Evolutionary conservation across 2,113 vertebrate genomes (phyloP).

Genomic region (Bubo blakistoni): DNA sequence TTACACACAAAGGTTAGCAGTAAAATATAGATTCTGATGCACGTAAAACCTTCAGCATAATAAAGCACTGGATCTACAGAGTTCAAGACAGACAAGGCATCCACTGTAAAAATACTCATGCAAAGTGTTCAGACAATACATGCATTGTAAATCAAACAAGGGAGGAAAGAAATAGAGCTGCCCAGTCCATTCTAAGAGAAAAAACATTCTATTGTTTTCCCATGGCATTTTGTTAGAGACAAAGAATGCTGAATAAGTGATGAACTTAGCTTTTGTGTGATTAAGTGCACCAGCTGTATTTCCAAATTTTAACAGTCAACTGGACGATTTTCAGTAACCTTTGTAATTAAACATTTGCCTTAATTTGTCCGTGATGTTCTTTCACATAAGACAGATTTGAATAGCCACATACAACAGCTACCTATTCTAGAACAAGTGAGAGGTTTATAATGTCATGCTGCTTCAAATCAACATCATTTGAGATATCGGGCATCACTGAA

Average conservation of each 20-base stretch:
- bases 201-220: constrained; percentile 32
- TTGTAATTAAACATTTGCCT: neutral
- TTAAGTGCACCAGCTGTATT: constrained; percentile 3
- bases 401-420: neutral
- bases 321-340: neutral
- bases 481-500: neutral
- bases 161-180: constrained; percentile 23
- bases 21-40: neutral
- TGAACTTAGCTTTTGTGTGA: constrained; percentile 16
- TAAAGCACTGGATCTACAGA: neutral
- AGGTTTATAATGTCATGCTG: neutral
- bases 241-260: constrained; percentile 34
- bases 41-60: neutral
- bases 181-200: constrained; percentile 18
- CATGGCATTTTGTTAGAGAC: constrained; percentile 18
- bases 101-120: constrained; percentile 1
- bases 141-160: constrained; percentile 40
- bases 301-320: neutral
- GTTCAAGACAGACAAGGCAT: constrained; percentile 6
- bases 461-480: neutral
- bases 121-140: constrained; percentile 16
- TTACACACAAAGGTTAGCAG: neutral
- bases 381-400: neutral
- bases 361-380: neutral
- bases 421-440: neutral